Base-by-base conservation (phyloP, 2,888 invertebrate species). In the Drosophila meridiana region DNA sequence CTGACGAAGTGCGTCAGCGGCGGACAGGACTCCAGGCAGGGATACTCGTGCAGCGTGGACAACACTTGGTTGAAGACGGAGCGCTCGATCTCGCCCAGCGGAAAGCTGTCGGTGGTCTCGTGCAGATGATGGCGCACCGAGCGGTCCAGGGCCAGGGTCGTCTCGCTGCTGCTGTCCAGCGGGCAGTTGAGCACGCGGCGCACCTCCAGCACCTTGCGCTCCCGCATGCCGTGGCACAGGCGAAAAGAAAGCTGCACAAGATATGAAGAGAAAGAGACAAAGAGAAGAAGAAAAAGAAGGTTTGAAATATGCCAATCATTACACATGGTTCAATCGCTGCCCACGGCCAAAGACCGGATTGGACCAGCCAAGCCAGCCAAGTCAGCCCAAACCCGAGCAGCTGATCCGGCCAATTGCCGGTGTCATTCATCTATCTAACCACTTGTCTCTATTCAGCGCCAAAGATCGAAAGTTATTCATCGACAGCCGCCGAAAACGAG, bases 1-100 rank as follows among this genome's bases (percentile, higher is more conserved):
- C 96, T 94, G 61, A 97, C 96, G 92, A 97, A 98, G 82, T 96
- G 95, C 87, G 96, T 95, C 66, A 99, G 94, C 36, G 96, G 96
- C 1, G 94, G 94, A 92, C 98, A 98, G 1, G 95, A 94, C 80
- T 96, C 96, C 88, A 99, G 94, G 92, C 97, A 97, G 40, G 98
- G 97, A 93, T 98, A 99, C 94, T 99, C 99, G 91, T 97, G 97
- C 26, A 99, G 94, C 0, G 98, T 98, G 79, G 96, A 96, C 93
- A 97, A 96, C 77, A 99, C 96, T 94, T 95, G 95, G 80, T 94
- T 95, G 58, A 95, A 93, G 20, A 96, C 96, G 72, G 95, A 95
- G 60, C 95, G 93, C 91, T 96, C 96, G 4, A 95, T 95, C 69
- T 96, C 96, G 4, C 94, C 95, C 59, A 96, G 93, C 5, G 96